Evolutionary conservation across 2,113 vertebrate genomes (phyloP).

Genomic region (Strix aluco): DNA sequence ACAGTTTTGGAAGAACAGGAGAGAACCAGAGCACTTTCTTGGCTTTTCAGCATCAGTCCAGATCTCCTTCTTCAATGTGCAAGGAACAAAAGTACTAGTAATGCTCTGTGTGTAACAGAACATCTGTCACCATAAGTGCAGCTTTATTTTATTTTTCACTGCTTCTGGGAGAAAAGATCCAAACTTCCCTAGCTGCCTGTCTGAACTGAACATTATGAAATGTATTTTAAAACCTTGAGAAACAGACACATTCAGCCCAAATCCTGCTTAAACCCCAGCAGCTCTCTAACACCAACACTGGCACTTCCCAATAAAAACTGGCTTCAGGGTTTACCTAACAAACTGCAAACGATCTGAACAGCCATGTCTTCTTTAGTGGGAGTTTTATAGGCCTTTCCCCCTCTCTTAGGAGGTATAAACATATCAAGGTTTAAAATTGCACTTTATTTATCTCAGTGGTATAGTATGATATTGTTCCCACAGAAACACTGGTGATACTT

Average conservation of each 20-base stretch:
- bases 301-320: background rate
- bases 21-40: background rate
- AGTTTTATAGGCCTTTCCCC: constrained; percentile 5
- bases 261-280: background rate
- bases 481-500: background rate
- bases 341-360: constrained; percentile 16
- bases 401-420: constrained; percentile 33
- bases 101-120: background rate
- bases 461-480: background rate
- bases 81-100: background rate
- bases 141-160: background rate
- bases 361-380: background rate
- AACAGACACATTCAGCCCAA: background rate
- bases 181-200: background rate
- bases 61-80: background rate
- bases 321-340: constrained; percentile 1
- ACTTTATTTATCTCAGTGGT: constrained; percentile 41
- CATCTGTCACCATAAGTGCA: background rate
- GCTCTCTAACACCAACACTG: background rate
- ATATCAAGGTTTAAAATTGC: background rate
- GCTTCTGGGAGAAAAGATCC: background rate
- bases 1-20: background rate
- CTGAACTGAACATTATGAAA: background rate
- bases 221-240: background rate
- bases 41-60: background rate